Evolutionary conservation across 2,113 vertebrate species (phyloP), one percentile per base, ranked within the genome.

Genomic region (Caranx melampygus): DNA sequence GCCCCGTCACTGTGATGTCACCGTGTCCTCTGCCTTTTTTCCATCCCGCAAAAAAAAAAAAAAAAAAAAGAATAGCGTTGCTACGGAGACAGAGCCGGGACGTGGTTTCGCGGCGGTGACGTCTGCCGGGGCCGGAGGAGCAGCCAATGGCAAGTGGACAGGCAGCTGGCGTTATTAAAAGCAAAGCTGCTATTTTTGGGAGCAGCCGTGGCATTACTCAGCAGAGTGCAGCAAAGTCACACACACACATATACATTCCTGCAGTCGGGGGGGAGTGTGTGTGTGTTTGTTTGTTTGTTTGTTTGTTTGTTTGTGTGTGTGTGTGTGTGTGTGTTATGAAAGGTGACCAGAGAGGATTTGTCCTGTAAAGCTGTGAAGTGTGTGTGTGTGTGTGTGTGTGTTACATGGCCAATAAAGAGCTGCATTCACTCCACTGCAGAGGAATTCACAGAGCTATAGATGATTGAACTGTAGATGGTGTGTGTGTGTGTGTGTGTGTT

Each of bases 161-260:
- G 61, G 83, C 69, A 51, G 26, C 26, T 26, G 77, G 47, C 16
- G 11, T 72, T 85, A 84, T 64, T 78, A 82, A 77, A 73, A 72
- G 80, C 79, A 31, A 78, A 74, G 80, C 73, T 88, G 82, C 91
- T 94, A 91, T 92, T 93, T 92, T 91, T 62, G 88, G 77, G 42
- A 55, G 11, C 4, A 47, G 60, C 34, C 51, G 49, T 85, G 74
- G 89, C 85, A 66, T 93, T 88, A 91, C 85, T 90, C 82, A 88
- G 80, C 87, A 90, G 80, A 87, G 84, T 77, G 73, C 63, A 65
- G 74, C 88, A 81, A 63, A 86, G 84, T 86, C 81, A 87, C 79
- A 26, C n/a, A n/a, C n/a, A n/a, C 26, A 67, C 26, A 14, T 57
- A 54, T 79, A 71, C 61, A 68, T 78, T 85, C 72, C 74, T 51